Percentiles rank a stretch among this genome's conserved stretches.
phyloP scores from a whole-genome alignment of 2,797 vertebrate genomes.

The Neomorphus geoffroyi region DNA sequence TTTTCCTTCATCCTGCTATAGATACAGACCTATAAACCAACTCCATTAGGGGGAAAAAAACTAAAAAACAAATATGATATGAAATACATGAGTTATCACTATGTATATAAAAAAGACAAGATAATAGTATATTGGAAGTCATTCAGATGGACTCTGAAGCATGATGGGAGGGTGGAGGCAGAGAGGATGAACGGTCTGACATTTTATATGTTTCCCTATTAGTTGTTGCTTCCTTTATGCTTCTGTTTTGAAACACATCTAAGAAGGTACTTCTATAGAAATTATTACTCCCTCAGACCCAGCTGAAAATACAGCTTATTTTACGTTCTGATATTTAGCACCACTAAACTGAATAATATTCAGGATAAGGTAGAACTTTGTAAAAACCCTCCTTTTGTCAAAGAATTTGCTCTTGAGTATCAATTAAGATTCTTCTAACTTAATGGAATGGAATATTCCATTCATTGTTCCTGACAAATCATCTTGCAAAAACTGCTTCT shows the following conservation, averaged over 20 bases:
- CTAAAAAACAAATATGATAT: background rate
- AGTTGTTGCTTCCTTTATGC: background rate
- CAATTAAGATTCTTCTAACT: constrained; percentile 26
- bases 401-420: constrained; percentile 12
- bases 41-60: background rate
- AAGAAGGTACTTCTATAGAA: background rate
- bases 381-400: background rate
- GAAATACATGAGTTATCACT: background rate
- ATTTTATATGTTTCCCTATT: background rate
- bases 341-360: background rate
- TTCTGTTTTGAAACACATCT: background rate
- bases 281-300: background rate
- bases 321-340: background rate
- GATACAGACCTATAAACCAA: background rate
- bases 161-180: background rate
- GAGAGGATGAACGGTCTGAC: background rate
- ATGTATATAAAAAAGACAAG: background rate
- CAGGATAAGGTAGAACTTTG: background rate
- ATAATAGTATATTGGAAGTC: background rate
- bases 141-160: background rate
- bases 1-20: background rate
- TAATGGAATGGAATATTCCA: constrained; percentile 11
- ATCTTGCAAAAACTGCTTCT: background rate
- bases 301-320: background rate
- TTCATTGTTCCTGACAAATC: constrained; percentile 37